Evolutionary conservation across 2,797 vertebrate genomes (phyloP).

Genomic region (Picus viridis): DNA sequence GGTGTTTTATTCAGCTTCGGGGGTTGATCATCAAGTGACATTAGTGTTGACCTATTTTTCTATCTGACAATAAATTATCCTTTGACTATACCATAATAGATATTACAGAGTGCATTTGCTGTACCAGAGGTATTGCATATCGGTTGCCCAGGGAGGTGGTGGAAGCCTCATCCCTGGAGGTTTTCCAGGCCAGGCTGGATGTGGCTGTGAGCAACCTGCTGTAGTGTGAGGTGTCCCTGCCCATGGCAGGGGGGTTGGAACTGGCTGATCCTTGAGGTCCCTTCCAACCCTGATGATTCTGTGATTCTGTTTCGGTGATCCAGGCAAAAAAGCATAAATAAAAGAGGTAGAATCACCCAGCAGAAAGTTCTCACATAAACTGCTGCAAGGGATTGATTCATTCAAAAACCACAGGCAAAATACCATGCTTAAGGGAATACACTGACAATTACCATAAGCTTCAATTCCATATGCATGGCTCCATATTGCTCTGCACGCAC

Average conservation of each 20-base stretch:
- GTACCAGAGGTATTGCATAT: conserved; percentile 69
- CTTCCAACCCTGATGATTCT: no score
- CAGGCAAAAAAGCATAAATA: conserved; percentile 75
- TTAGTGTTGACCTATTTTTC: conserved; percentile 89
- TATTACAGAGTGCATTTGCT: conserved; percentile 82
- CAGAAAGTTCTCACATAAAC: conserved; percentile 76
- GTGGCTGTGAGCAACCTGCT: no score
- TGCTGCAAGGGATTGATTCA: conserved; percentile 73
- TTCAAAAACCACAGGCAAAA: conserved; percentile 69
- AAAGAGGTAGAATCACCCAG: conserved; percentile 56
- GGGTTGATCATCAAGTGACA: conserved; percentile 86
- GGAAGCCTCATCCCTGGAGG: no score
- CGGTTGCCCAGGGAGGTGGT: not conserved
- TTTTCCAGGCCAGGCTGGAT: no score
- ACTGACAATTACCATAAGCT: conserved; percentile 58
- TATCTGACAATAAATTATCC: conserved; percentile 91
- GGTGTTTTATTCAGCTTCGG: conserved; percentile 88
- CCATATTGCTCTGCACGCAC: no score
- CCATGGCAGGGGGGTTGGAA: no score
- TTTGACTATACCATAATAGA: conserved; percentile 83
- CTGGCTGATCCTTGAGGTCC: no score
- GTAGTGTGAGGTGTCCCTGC: no score
- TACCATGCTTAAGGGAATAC: conserved; percentile 46
- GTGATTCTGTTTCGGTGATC: conserved; percentile 40
- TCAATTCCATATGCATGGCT: conserved; percentile 33